phyloP scores from a whole-genome alignment of 1,140 invertebrate species.

The Euura saliciscinereae region DNA sequence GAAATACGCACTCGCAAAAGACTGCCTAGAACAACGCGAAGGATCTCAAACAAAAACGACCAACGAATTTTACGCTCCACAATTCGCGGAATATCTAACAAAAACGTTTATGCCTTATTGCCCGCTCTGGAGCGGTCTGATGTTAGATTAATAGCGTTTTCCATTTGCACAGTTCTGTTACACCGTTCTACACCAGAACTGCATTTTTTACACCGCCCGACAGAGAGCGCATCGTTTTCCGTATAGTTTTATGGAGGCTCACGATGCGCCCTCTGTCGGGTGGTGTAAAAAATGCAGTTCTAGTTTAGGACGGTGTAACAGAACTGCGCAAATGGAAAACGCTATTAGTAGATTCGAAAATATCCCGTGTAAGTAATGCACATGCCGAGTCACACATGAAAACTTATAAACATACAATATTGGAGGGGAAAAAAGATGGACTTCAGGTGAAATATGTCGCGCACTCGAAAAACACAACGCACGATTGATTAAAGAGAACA shows the following conservation, averaged over 20 bases:
- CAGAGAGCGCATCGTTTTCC: too few relatives aligned
- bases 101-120: constrained; percentile 18
- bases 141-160: too few relatives aligned
- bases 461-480: constrained; percentile 11
- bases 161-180: too few relatives aligned
- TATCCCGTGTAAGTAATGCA: constrained; percentile 21
- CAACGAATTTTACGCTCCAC: constrained; percentile 18
- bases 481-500: not conserved
- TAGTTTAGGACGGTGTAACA: too few relatives aligned
- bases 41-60: not conserved
- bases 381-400: constrained; percentile 17
- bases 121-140: constrained; percentile 14
- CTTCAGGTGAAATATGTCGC: constrained; percentile 6
- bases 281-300: too few relatives aligned
- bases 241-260: too few relatives aligned
- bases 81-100: constrained; percentile 14
- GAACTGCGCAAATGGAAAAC: too few relatives aligned
- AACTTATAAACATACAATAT: constrained; percentile 11
- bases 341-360: constrained; percentile 17
- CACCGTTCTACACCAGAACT: too few relatives aligned
- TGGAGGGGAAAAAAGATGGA: constrained; percentile 3
- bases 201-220: too few relatives aligned
- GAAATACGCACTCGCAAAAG: constrained; percentile 11
- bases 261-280: too few relatives aligned
- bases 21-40: not conserved